Conservation (phyloP, 2,797 vertebrate genomes). For the Morelia viridis region DNA sequence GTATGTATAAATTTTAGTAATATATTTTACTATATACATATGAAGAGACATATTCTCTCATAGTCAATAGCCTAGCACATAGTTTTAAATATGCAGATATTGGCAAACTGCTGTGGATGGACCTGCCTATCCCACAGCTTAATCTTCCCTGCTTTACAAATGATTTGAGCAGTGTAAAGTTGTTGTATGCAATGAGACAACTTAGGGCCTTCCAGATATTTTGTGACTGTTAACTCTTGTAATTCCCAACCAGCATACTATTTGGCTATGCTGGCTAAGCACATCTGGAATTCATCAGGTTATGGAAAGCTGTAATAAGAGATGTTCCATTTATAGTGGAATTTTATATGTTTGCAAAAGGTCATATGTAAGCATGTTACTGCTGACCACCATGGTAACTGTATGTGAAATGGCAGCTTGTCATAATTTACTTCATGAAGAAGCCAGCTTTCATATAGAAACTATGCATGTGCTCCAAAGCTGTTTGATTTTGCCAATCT, state of each 20-base stretch:
- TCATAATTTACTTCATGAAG: conserved; percentile 36
- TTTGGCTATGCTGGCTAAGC: neutral
- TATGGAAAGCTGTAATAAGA: neutral
- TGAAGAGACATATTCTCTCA: conserved; percentile 76
- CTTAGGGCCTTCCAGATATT: neutral
- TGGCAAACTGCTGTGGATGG: conserved; percentile 73
- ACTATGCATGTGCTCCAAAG: neutral
- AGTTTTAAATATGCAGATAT: conserved; percentile 65
- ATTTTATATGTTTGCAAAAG: conserved; percentile 13
- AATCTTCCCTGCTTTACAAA: conserved; percentile 53
- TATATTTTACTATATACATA: conserved; percentile 77
- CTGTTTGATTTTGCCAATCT: neutral
- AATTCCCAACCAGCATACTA: neutral
- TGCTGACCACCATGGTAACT: conserved; percentile 20
- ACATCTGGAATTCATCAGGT: neutral
- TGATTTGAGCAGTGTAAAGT: conserved; percentile 47
- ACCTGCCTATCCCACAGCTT: conserved; percentile 78
- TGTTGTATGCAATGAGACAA: conserved; percentile 38
- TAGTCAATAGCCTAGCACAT: conserved; percentile 75
- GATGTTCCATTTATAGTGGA: neutral
- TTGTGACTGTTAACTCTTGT: neutral
- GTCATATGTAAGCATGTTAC: conserved; percentile 18
- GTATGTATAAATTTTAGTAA: conserved; percentile 81
- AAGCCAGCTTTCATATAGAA: conserved; percentile 29
- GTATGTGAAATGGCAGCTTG: conserved; percentile 21